Base-by-base conservation (phyloP, 2,888 invertebrate species). In the Dermolepida albohirtum region DNA sequence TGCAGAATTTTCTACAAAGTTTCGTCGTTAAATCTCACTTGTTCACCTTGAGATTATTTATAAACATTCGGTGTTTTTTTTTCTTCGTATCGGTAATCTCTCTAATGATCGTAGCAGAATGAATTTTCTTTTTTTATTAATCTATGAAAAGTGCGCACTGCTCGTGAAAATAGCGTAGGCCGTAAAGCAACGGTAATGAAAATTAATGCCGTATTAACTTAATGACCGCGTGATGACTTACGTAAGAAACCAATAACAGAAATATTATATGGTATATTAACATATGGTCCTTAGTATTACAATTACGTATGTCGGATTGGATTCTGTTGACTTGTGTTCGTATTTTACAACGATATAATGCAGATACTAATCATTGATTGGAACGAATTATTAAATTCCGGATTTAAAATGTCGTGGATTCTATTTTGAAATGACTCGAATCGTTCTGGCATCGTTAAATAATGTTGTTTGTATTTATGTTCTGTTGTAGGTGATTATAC, bases 11-110 rank as follows among this genome's bases (percentile, higher is more conserved):
- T 43, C 64, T 10, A 40, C 52, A 17, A 22, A 50, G 52, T 34
- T 64, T 54, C 29, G 34, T 34, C 6, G 43, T 16, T 64, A 64
- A 64, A 54, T 54, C 64, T 52, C 64, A 64, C 64, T 47, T 44
- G 64, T 43, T 64, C 39, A 64, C 64, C 64, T 64, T 64, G 64
- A 64, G 50, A 62, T 62, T 62, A 62, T 62, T 62, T 62, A 47
- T 62, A 62, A 47, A 47, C 39, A 47, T n/a, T 34, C 16, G 34
- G 44, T 34, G 44, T 1, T 47, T 47, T 62, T 62, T 34, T 6
- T n/a, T 10, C 6, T 34, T 47, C 47, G 16, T 29, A 14, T 34
- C 47, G 59, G 16, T 47, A 49, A 47, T 62, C 44, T 34, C 34
- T 17, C 5, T 47, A 62, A 47, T 17, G 59, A 62, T n/a, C 47